phyloP scores from a whole-genome alignment of 2,113 vertebrate genomes.

The Aegotheles bennettii region DNA sequence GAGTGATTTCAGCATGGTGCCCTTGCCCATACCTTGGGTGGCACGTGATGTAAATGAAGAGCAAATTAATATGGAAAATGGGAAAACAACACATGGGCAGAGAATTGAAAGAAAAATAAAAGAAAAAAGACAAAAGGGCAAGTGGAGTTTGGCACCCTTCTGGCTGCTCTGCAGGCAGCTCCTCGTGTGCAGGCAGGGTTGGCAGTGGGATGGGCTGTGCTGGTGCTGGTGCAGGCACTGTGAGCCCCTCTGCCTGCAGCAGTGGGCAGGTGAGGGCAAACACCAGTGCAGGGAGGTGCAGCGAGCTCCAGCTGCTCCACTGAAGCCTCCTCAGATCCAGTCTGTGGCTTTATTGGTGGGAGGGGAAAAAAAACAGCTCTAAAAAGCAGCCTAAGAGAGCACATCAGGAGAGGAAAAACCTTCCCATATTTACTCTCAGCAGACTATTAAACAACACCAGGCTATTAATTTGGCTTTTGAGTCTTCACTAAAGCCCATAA shows the following conservation, averaged over 20 bases:
- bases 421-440: constrained; percentile 79
- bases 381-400: constrained; percentile 29
- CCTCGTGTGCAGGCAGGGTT: fast-evolving
- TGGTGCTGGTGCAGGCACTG: fast-evolving
- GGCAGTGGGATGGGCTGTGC: background rate
- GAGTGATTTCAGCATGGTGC: background rate
- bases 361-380: background rate
- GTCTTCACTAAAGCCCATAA: constrained; percentile 87
- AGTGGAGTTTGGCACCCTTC: background rate
- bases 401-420: constrained; percentile 60
- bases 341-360: background rate
- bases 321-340: background rate
- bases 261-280: too few species aligned
- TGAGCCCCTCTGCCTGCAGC: background rate
- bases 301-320: too few species aligned
- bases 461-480: constrained; percentile 89
- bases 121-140: background rate
- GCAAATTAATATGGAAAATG: background rate
- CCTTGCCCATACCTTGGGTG: too few species aligned
- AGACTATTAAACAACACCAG: constrained; percentile 88
- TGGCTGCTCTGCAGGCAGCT: background rate
- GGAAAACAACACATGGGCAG: background rate
- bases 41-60: background rate
- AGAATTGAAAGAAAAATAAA: background rate
- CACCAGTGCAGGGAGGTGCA: background rate